Evolutionary conservation across 1,140 invertebrate species (phyloP), one percentile per base, ranked within the genome.

Genomic region (Anoplolepis gracilipes): DNA sequence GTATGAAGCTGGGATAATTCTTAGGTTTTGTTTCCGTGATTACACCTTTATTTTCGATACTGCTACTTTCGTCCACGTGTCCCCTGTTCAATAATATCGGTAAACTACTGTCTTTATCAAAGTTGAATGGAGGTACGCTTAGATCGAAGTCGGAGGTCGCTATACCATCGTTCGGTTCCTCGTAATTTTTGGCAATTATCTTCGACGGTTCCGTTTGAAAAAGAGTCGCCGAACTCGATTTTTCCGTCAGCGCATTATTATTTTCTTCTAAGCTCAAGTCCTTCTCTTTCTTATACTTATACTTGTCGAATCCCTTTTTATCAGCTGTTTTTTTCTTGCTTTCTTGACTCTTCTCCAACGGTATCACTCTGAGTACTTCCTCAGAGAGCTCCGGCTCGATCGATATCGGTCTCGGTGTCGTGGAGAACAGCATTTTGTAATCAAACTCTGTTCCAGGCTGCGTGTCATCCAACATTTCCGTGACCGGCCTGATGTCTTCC

Each of bases 401-500:
- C 0, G 55, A 11, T 7, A 46, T 3, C 3, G 10, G 0, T 25
- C 16, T 78, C 2, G 86, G 70, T 1, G 92, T 91, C 16, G 92
- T 92, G 0, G 85, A 84, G 30, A 93, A 88, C 16, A 90, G 46
- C 13, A 87, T 90, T 57, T 89, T 87, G 46, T 89, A 93, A 77
- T 90, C 86, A n/a, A 93, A 93, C n/a, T 85, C 84, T n/a, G 87
- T 19, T 6, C 92, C 92, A 46, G 87, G 87, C 7, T 79, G 85
- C 59, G 94, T 93, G 55, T 95, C 94, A 25, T 91, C 49, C 53
- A 95, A 76, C n/a, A 90, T 59, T 84, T 95, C 94, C 0, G 90
- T 94, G 7, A 95, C 94, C 30, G 94, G 94, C 89, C 92, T 94
- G 3, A 95, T 87, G 3, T 94, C 88, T 57, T 91, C 92, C 0